phyloP scores from a whole-genome alignment of 2,113 vertebrate species.

The Platysteira castanea region DNA sequence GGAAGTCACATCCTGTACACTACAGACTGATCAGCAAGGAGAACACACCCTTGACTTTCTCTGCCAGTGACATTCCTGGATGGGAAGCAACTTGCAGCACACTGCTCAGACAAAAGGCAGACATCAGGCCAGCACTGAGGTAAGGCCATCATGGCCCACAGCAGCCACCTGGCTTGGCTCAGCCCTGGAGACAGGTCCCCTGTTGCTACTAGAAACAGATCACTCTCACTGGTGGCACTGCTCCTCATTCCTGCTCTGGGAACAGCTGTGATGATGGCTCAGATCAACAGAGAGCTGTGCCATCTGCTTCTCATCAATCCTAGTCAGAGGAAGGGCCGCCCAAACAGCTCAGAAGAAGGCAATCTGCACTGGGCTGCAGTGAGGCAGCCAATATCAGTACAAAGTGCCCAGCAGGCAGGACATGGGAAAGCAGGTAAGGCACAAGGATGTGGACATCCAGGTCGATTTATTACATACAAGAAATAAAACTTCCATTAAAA shows the following conservation, averaged over 20 bases:
- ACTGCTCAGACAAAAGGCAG: not conserved
- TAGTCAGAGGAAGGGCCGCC: not conserved
- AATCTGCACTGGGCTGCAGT: accelerated
- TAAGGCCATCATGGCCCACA: not conserved
- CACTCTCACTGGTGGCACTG: accelerated
- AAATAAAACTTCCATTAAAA: constrained; percentile 19
- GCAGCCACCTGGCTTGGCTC: not conserved
- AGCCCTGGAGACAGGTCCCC: not conserved
- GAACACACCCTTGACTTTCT: not conserved
- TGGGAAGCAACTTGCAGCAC: not conserved
- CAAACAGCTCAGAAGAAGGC: not conserved
- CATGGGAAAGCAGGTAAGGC: not conserved
- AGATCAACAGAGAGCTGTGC: not conserved
- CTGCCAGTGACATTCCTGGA: not conserved
- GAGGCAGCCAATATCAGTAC: not conserved
- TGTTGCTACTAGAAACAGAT: not conserved
- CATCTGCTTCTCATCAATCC: not conserved
- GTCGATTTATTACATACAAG: constrained; percentile 49
- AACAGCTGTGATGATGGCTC: not conserved
- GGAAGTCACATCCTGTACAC: not conserved
- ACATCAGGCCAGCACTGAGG: not conserved
- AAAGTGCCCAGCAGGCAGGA: not conserved
- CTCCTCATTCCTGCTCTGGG: not conserved
- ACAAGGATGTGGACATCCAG: not conserved
- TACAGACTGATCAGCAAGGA: not conserved